Base-by-base conservation (phyloP, 2,797 vertebrate genomes). In the Cebuella pygmaea region DNA sequence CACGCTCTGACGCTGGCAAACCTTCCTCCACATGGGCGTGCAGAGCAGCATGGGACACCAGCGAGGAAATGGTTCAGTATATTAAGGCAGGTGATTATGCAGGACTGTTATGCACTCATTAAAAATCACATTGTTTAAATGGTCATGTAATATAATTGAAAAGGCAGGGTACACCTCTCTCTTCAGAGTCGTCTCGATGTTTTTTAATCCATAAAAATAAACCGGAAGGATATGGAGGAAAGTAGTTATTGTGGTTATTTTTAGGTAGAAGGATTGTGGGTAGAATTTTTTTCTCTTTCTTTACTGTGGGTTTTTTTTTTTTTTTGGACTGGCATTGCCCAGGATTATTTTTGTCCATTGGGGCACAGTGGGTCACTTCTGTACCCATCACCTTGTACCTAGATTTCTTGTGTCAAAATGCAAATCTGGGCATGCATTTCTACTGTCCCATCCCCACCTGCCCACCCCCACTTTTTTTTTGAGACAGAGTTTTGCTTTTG, bases 81-180 rank as follows among this genome's bases (percentile, higher is more conserved):
- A 27, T 70, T 17, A 57, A 17, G 36, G 33, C 0, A 24, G 55
- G 55, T 64, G 17, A 39, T 64, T 52, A 30, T 17, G 27, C 20
- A n/a, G 48, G 57, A 91, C 61, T 93, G 82, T 81, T 79, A 88
- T 6, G 7, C 14, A 88, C 44, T 74, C 46, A 52, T 55, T 90
- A 70, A 95, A 97, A 97, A 27, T 87, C 17, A 24, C 61, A 46
- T n/a, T 59, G 93, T 90, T 27, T 12, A 4, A 75, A 80, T 80
- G 10, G 11, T 83, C 10, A 1, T 52, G 22, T 46, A 27, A 78
- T 50, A 4, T 59, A 36, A 64, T 52, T 57, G 26, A 79, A 72
- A 80, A 93, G 48, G 19, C 48, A 94, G 13, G 76, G 72, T 95
- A 64, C 46, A 74, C 5, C 19, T 75, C 20, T 52, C 12, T 75